A percentile compares a stretch with the other conserved stretches of the same genome.
phyloP scores from a whole-genome alignment of 2,797 vertebrate species.

The Pangasius larnaudii region DNA sequence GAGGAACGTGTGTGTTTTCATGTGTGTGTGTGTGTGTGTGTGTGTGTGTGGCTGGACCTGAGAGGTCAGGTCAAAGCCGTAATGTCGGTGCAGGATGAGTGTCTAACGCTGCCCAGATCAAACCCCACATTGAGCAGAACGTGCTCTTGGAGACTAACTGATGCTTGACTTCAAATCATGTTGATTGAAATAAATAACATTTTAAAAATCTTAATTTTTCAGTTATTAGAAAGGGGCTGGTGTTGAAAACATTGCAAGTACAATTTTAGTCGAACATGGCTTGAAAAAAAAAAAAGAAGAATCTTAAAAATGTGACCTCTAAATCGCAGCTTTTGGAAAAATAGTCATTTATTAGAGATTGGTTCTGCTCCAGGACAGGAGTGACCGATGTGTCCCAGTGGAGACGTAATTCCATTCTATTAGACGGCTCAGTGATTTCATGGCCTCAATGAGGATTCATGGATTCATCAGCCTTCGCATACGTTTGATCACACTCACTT shows the following conservation, averaged over 20 bases:
- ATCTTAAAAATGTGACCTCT: conserved; percentile 74
- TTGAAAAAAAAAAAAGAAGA: conserved; percentile 51
- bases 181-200: not conserved
- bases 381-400: conserved; percentile 66
- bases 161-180: not conserved
- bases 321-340: conserved; percentile 61
- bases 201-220: not conserved
- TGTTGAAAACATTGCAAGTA: not conserved
- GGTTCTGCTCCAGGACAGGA: conserved; percentile 69
- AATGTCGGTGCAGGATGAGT: not conserved
- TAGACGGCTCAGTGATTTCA: conserved; percentile 70
- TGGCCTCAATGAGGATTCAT: conserved; percentile 70
- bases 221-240: not conserved
- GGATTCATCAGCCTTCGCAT: conserved; percentile 70
- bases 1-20: conserved; percentile 61
- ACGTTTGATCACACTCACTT: conserved; percentile 62
- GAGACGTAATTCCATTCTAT: conserved; percentile 68
- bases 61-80: conserved; percentile 67
- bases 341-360: conserved; percentile 74
- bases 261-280: not conserved
- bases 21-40: conserved; percentile 69
- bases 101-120: conserved; percentile 5
- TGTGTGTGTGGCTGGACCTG: conserved; percentile 61
- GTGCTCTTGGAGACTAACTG: not conserved
- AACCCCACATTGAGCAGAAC: not conserved